These are phyloP conservation scores for Cochlearius cochlearius DNA, from an alignment of 2,113 vertebrate species.

Conservation along the genomic window DNA sequence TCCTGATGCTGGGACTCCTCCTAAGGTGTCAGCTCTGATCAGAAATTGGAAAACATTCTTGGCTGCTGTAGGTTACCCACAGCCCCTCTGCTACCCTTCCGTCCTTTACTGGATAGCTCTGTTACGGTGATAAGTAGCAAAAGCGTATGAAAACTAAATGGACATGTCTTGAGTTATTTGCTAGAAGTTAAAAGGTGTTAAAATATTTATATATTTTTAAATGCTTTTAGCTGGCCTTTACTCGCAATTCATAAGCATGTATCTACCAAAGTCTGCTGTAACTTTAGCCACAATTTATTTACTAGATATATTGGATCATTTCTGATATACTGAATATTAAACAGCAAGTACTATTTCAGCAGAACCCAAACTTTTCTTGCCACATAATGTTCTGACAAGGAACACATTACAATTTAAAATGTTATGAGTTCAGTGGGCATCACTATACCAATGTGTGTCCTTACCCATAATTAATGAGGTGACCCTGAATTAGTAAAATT, in stretches of 20 bases:
- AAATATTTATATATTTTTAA: not conserved
- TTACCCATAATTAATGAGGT: not conserved
- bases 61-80: not conserved
- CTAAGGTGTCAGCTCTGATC: not conserved
- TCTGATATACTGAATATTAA: not conserved
- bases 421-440: not conserved
- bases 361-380: not conserved
- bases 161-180: not conserved
- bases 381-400: not conserved
- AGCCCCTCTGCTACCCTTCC: not conserved
- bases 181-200: not conserved
- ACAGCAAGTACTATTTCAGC: not conserved
- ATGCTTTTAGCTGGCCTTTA: not conserved
- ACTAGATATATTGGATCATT: not conserved
- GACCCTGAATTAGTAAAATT: not conserved
- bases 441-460: not conserved
- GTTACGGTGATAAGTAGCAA: not conserved
- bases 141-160: not conserved
- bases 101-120: not conserved
- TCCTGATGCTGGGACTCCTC: not conserved
- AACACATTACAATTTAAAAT: not conserved
- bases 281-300: not conserved
- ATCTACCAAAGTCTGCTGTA: not conserved
- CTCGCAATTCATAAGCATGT: accelerated
- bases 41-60: not conserved